Base-by-base conservation (phyloP, 2,888 invertebrate species). In the Hyppa rectilinea region DNA sequence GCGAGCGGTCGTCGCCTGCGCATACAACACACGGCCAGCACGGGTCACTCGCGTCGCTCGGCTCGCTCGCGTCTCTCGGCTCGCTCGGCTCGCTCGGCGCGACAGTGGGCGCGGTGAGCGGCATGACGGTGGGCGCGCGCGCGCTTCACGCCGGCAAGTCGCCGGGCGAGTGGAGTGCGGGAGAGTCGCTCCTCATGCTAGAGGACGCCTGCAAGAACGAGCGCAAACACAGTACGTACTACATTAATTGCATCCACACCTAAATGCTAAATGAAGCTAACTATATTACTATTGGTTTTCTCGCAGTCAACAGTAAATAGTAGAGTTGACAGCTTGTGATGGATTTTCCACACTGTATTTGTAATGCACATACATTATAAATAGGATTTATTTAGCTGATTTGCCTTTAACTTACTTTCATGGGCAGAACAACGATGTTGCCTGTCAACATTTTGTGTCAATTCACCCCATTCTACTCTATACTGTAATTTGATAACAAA, bases 201-300 rank as follows among this genome's bases (percentile, higher is more conserved):
- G 95, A 94, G 64, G 96, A 95, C 80, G 94, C 94, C 0, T 96
- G 96, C 90, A 95, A 95, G 88, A 95, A 96, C 82, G 94, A 93
- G 79, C 87, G 95, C 66, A 95, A 95, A 83, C 95, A 95, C 75
- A 95, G 95, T 95, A 58, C 80, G 93, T 90, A 71, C 29, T 38
- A 26, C 36, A 34, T 34, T 64, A 47, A 2, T 45, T 26, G 2
- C 14, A 36, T n/a, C 23, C 34, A 26, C 31, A 23, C 14, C 20
- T 10, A n/a, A n/a, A n/a, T n/a, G n/a, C n/a, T n/a, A n/a, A n/a
- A n/a, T n/a, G n/a, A n/a, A n/a, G n/a, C n/a, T n/a, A n/a, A n/a
- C n/a, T n/a, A n/a, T n/a, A n/a, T n/a, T n/a, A n/a, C n/a, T n/a
- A n/a, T n/a, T n/a, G n/a, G n/a, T n/a, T n/a, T n/a, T n/a, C n/a